Base-by-base conservation (phyloP, 2,888 invertebrate species). In the Magallana nippona region DNA sequence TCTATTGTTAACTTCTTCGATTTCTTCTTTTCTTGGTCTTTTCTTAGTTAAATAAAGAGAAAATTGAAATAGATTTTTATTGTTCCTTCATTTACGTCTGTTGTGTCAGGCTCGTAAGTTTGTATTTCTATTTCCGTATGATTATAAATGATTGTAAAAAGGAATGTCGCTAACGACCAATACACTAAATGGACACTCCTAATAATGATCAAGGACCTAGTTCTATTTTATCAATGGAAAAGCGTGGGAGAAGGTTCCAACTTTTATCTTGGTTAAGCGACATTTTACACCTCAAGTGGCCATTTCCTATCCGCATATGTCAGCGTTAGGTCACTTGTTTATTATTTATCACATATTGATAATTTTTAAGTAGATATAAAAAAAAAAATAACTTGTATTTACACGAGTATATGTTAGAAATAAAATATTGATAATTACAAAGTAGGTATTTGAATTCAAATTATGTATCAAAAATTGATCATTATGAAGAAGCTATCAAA, bases 211-310 rank as follows among this genome's bases (percentile, higher is more conserved):
- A 71, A 22, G 71, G 32, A 32, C 71, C 71, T 15, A 71, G 71
- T 27, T 71, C 19, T 8, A 27, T 27, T 71, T 71, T 71, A 71
- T 71, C 71, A 71, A 71, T 71, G 71, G 27, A 71, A 44, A 22
- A 15, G 71, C 71, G 71, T 71, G 71, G 71, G 71, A 71, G 71
- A 71, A 15, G 19, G 32, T 71, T 71, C 32, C 32, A 71, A 71
- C 15, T 27, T n/a, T 71, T 71, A 71, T 71, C 71, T 71, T 15
- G 22, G 11, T 32, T 15, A 27, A 27, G 32, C 32, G 71, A 71
- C 71, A 10, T 13, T 71, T 71, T 71, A 71, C 71, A 71, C 71
- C 71, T 71, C 15, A 27, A 71, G 71, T 71, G 71, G 22, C 22
- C 13, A 71, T 71, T 22, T 71, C 71, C 71, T 71, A 13, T 60